Base-by-base conservation (phyloP, 2,888 invertebrate species). In the Onchidella celtica region DNA sequence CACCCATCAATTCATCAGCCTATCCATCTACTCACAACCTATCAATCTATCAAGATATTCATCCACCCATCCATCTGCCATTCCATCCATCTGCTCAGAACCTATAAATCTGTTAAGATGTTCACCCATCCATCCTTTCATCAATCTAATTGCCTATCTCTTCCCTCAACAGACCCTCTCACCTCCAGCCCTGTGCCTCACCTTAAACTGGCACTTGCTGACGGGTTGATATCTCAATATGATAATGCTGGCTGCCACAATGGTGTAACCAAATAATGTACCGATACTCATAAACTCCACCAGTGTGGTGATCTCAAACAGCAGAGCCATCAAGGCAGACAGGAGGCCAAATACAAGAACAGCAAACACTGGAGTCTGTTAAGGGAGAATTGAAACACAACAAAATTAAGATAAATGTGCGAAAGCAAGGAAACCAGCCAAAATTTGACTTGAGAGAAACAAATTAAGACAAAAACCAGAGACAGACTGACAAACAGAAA, bases 241-340 rank as follows among this genome's bases (percentile, higher is more conserved):
- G 78, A 98, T 97, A 6, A 98, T 97, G 84, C 97, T 96, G 21
- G 97, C 97, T 85, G 97, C 97, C 2, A 98, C 98, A 85, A 98
- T 97, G 1, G 97, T 97, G 92, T 98, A 98, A 0, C 97, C 97
- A 6, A 98, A 97, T 84, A 98, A 97, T 0, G 97, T 97, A 91
- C 98, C 98, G 0, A 98, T 98, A 1, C 97, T 97, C 97, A 98
- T 97, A 91, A 98, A 97, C 91, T 98, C 97, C 0, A 98, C 97
- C 63, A 98, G 94, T 87, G 97, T 97, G 88, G 97, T 96, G 87
- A 98, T 95, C 93, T 98, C 97, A 90, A 98, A 97, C 57, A 97
- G 92, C 61, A 98, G 93, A 3, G 98, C 97, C 85, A 98, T 96
- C 0, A 96, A 79, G 0, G 91, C 90, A 17, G 92, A 87, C 4